These are phyloP conservation scores for Drosophila aldrichi DNA, from an alignment of 2,888 invertebrate species.

Conservation along the genomic window DNA sequence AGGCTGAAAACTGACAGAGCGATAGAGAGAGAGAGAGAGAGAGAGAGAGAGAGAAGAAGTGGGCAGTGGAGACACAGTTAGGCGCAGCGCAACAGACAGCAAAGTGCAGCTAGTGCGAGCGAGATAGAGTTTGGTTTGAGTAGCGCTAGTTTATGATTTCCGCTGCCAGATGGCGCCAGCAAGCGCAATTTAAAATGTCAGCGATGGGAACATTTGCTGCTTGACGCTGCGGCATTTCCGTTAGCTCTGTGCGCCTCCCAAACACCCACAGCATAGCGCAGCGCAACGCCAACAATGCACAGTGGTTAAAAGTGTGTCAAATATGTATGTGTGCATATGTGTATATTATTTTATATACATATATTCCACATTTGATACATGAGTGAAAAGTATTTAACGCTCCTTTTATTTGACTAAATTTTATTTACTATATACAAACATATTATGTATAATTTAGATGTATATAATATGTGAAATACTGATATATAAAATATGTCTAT, in stretches of 20 bases:
- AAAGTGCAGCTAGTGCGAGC: neutral
- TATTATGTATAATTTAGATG: too few species aligned
- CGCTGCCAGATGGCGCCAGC: conserved; percentile 66
- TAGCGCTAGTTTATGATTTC: conserved; percentile 57
- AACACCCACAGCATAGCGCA: neutral
- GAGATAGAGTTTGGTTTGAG: neutral
- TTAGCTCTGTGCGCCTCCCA: conserved; percentile 7
- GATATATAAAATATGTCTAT: too few species aligned
- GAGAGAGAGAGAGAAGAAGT: neutral
- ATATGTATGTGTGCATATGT: too few species aligned
- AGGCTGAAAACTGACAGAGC: conserved; percentile 3
- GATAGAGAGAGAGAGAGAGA: neutral
- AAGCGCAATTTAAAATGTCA: conserved; percentile 49
- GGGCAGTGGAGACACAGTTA: conserved; percentile 4
- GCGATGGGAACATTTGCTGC: conserved; percentile 48
- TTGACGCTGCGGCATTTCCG: conserved; percentile 63
- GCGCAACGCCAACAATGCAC: neutral
- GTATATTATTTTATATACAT: too few species aligned
- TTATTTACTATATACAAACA: too few species aligned
- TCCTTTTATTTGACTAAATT: too few species aligned
- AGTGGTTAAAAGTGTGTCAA: neutral
- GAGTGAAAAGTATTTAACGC: too few species aligned
- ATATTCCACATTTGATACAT: too few species aligned
- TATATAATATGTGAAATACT: too few species aligned
- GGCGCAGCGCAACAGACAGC: conserved; percentile 2